Conservation (phyloP, 2,888 invertebrate species). For the Drosophila aldrichi region DNA sequence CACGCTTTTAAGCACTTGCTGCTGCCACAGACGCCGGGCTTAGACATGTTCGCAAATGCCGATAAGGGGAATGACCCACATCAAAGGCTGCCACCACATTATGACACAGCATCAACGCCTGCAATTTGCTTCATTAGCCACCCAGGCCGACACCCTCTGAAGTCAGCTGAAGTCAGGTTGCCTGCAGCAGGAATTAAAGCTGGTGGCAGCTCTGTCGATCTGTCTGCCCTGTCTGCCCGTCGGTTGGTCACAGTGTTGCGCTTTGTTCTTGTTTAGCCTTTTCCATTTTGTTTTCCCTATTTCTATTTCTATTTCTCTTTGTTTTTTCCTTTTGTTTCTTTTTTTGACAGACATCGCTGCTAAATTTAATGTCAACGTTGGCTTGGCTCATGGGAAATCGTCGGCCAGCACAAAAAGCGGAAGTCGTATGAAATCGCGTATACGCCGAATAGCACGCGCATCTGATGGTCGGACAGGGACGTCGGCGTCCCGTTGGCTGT, state of each 20-base stretch:
- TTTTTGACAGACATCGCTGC: constrained; percentile 67
- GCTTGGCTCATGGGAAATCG: constrained; percentile 67
- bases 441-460: constrained; percentile 56
- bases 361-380: constrained; percentile 72
- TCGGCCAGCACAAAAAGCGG: constrained; percentile 30
- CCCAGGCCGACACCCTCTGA: not conserved
- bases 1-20: constrained; percentile 15
- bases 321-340: constrained; percentile 9
- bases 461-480: constrained; percentile 1
- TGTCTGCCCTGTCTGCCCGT: not conserved
- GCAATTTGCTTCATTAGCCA: constrained; percentile 47
- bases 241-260: constrained; percentile 8
- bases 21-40: not conserved
- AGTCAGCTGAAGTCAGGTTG: not conserved
- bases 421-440: constrained; percentile 57
- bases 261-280: not conserved
- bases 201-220: constrained; percentile 15
- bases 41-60: constrained; percentile 8
- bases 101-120: constrained; percentile 62
- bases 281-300: constrained; percentile 3
- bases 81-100: constrained; percentile 58
- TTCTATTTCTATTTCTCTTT: constrained; percentile 7
- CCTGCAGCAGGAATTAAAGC: constrained; percentile 22
- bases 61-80: constrained; percentile 34
- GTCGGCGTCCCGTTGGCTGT: constrained; percentile 28